Base-by-base conservation (phyloP, 2,888 invertebrate species). In the Eumerus sabulonum region DNA sequence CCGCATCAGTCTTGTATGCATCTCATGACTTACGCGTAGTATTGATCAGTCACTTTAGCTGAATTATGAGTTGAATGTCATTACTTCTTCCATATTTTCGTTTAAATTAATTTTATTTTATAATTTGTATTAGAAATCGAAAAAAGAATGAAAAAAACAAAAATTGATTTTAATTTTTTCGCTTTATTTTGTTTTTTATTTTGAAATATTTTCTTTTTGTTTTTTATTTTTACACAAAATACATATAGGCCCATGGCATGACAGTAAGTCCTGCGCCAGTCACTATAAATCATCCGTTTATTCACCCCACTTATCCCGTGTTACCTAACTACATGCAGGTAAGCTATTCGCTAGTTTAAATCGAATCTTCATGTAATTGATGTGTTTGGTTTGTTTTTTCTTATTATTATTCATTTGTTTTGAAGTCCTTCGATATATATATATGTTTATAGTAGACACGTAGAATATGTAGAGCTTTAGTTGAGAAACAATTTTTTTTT, bases 221-320 rank as follows among this genome's bases (percentile, higher is more conserved):
- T 84, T 72, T 45, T 74, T 77, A 60, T 76, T 76, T 85, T 81
- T 54, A 38, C 16, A 81, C 82, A 81, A 59, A 77, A 82, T 76
- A 76, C 59, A 83, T 83, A 81, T 87, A 89, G 89, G 89, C 89
- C 86, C 89, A 89, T 87, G 89, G 89, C 87, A 89, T 89, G 89
- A 89, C 89, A 83, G 88, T 89, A 86, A 89, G 88, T 89, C 89
- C 89, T 87, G 89, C 89, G 88, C 89, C 89, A 87, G 88, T 89
- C 89, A 89, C 89, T 86, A 88, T 89, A 86, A 89, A 89, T 86
- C 88, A 89, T 89, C 89, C 88, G 88, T 89, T 87, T 88, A 86
- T 88, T 87, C 89, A 89, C 86, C 88, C 89, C 87, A 88, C 87
- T 88, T 89, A 88, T 88, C 89, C 89, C 86, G 89, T 89, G 85